Conservation (phyloP, 2,113 vertebrate genomes). For the Aegypius monachus region DNA sequence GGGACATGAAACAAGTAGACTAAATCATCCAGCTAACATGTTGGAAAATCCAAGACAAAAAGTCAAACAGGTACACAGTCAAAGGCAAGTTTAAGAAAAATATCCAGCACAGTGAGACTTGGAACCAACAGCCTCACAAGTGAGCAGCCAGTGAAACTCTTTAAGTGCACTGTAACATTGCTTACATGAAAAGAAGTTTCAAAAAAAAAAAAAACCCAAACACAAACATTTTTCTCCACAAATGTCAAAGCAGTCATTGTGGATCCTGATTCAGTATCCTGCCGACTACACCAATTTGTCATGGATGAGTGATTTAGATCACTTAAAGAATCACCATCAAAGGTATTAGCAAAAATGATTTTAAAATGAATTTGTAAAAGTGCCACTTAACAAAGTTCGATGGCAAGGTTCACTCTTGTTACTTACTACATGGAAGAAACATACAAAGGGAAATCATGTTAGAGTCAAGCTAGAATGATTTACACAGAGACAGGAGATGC, state of each 20-base stretch:
- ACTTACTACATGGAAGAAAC: too few relatives aligned
- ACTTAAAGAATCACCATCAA: too few relatives aligned
- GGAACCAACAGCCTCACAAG: neutral
- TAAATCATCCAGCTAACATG: neutral
- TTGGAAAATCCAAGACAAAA: neutral
- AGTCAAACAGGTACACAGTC: neutral
- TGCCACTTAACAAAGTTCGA: too few relatives aligned
- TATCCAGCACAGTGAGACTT: neutral
- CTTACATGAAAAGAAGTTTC: neutral
- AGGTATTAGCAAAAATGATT: too few relatives aligned
- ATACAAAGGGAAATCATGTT: too few relatives aligned
- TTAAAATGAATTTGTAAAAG: too few relatives aligned
- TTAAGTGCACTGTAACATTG: neutral
- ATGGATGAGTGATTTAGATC: too few relatives aligned
- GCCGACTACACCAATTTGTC: too few relatives aligned
- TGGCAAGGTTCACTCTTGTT: too few relatives aligned
- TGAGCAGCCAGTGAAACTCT: neutral
- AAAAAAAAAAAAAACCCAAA: neutral
- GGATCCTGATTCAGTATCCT: too few relatives aligned
- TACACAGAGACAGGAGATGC: too few relatives aligned
- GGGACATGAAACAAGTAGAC: neutral
- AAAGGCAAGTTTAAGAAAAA: neutral
- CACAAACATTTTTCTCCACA: neutral
- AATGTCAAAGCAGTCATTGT: neutral
- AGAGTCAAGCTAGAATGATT: too few relatives aligned